These are phyloP conservation scores for Whitmania pigra DNA, from an alignment of 1,140 invertebrate genomes.

Conservation along the genomic window DNA sequence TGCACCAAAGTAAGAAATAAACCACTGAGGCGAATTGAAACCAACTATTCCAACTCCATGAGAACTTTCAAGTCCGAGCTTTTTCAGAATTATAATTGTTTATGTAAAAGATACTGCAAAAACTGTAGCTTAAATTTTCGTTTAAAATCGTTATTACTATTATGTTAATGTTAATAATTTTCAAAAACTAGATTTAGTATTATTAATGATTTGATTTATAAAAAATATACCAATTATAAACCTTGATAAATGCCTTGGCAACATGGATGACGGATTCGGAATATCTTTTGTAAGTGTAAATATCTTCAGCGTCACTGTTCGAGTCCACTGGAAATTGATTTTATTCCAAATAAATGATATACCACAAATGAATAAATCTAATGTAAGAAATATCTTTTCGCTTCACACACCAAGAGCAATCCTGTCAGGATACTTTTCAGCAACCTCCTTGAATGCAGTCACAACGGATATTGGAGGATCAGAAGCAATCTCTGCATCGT, in stretches of 20 bases:
- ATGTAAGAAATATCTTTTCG: neutral
- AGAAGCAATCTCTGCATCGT: neutral
- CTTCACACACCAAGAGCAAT: neutral
- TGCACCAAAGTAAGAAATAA: slow-evolving; percentile 66
- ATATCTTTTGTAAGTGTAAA: no score
- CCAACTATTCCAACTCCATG: slow-evolving; percentile 75
- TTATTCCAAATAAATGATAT: neutral
- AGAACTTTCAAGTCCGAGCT: slow-evolving; percentile 64
- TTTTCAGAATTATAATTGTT: slow-evolving; percentile 23
- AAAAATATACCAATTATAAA: no score
- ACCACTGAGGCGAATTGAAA: slow-evolving; percentile 84
- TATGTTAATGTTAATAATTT: no score
- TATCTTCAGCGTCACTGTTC: no score
- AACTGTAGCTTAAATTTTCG: neutral
- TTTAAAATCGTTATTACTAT: no score
- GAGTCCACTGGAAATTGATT: neutral
- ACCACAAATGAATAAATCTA: neutral
- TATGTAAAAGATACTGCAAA: neutral
- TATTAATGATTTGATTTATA: no score
- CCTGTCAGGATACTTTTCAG: neutral
- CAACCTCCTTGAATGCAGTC: neutral
- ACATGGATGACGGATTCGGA: no score
- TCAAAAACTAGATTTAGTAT: no score
- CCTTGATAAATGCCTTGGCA: no score
- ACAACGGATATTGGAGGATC: neutral